Conservation (phyloP, 2,113 vertebrate species). For the Lampris megalopsis region DNA sequence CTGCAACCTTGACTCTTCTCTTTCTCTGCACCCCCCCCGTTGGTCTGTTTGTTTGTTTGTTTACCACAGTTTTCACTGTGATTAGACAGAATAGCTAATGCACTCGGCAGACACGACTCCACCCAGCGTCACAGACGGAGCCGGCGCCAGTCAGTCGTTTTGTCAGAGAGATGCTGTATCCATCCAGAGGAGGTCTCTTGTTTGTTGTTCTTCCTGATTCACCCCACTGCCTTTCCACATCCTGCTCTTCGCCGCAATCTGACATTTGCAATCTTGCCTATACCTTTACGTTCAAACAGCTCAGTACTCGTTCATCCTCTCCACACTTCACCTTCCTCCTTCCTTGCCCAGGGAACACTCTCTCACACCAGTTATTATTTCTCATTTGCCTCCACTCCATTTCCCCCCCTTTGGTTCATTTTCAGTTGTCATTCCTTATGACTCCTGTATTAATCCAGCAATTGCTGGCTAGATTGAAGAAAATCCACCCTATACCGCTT, state of each 20-base stretch:
- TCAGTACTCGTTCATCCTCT: too few relatives aligned
- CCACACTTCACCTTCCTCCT: not conserved
- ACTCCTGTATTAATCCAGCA: constrained; percentile 13
- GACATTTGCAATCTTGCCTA: too few relatives aligned
- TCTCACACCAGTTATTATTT: not conserved
- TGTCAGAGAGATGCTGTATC: too few relatives aligned
- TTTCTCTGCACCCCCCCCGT: not conserved
- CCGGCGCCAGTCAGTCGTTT: too few relatives aligned
- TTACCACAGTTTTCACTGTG: constrained; percentile 2
- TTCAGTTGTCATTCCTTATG: constrained; percentile 32
- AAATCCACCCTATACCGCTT: not conserved
- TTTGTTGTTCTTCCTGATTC: too few relatives aligned
- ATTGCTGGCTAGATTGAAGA: not conserved
- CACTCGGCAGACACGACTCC: not conserved
- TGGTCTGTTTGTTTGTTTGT: not conserved
- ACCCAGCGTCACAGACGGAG: not conserved
- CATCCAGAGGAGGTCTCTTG: too few relatives aligned
- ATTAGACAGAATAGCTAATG: constrained; percentile 41
- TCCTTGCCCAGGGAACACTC: not conserved
- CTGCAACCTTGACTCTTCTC: not conserved
- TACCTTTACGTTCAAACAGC: too few relatives aligned
- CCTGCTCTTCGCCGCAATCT: too few relatives aligned
- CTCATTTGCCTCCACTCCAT: not conserved
- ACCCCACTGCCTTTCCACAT: too few relatives aligned
- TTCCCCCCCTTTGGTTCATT: constrained; percentile 9